Base-by-base conservation (phyloP, 2,797 vertebrate species). In the Siniperca obscura region DNA sequence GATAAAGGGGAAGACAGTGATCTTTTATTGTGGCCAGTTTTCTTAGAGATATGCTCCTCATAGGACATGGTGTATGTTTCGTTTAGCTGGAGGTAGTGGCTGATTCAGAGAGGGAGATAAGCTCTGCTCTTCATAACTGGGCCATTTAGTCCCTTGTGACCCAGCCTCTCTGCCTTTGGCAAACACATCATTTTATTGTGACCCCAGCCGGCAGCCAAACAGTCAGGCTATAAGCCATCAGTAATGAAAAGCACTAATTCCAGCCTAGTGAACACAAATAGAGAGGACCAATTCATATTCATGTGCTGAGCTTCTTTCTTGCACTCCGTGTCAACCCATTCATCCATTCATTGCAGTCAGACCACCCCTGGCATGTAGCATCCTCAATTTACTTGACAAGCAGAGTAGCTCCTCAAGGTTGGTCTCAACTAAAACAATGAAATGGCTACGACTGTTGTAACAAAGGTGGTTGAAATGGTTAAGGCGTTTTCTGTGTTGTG, bases 181-280 rank as follows among this genome's bases (percentile, higher is more conserved):
- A 93, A 95, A 93, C 93, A 93, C 90, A 94, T 93, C 82, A 93
- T 94, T 95, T 95, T 92, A 93, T 89, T 94, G 91, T 94, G 93
- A 95, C 95, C 94, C 91, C 88, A 92, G 91, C 87, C 91, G 59
- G 86, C 92, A 90, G 92, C 91, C 92, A 92, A 89, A 91, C 89
- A 93, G 89, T 84, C 90, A 85, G 86, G 81, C 90, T 86, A 84
- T 91, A 91, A 95, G 92, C 93, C 92, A 85, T 90, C 90, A 83
- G 89, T 95, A 94, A 95, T 95, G 94, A 95, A 95, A 95, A 94
- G 89, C 88, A 87, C 91, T 94, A 95, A 95, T 95, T 95, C 91
- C 90, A 92, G 91, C 81, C 90, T 86, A 52, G 80, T 86, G 88
- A 90, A 87, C 82, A 89, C 87, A 90, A 90, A 90, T 67, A 73